These are phyloP conservation scores for Sesia apiformis DNA, from an alignment of 2,888 invertebrate species.

Conservation along the genomic window DNA sequence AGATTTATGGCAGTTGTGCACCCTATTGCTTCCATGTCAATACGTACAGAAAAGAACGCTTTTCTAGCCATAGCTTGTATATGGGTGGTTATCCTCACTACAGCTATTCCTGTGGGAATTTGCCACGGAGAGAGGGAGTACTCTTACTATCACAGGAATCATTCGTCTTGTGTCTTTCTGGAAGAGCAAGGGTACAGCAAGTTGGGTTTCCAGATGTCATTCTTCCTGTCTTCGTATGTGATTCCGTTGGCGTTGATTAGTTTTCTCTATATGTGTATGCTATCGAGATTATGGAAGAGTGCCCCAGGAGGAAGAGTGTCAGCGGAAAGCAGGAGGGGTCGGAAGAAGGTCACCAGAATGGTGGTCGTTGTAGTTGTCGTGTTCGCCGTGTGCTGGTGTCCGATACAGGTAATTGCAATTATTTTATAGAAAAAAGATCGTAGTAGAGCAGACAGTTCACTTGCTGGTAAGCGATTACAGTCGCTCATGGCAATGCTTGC, in stretches of 20 bases:
- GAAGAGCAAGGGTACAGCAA: slow-evolving; percentile 77
- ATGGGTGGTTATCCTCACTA: slow-evolving; percentile 87
- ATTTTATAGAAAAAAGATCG: too few species aligned
- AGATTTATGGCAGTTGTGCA: slow-evolving; percentile 94
- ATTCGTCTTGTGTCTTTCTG: slow-evolving; percentile 81
- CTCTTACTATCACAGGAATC: slow-evolving; percentile 76
- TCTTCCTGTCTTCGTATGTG: slow-evolving; percentile 91
- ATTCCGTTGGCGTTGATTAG: slow-evolving; percentile 90
- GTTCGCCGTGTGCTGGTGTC: slow-evolving; percentile 95
- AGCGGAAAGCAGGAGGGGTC: slow-evolving; percentile 87
- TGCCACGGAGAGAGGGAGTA: slow-evolving; percentile 84
- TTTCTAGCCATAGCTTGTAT: slow-evolving; percentile 83
- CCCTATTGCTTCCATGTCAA: slow-evolving; percentile 90
- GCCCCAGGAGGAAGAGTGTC: slow-evolving; percentile 87
- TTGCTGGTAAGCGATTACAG: too few species aligned
- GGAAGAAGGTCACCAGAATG: slow-evolving; percentile 92
- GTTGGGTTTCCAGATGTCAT: slow-evolving; percentile 82
- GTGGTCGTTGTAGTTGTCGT: slow-evolving; percentile 93
- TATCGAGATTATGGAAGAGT: slow-evolving; percentile 89
- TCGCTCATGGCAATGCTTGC: too few species aligned
- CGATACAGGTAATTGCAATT: slow-evolving; percentile 82
- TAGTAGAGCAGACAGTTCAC: too few species aligned
- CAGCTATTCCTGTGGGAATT: slow-evolving; percentile 85
- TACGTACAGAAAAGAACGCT: slow-evolving; percentile 88
- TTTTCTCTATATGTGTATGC: slow-evolving; percentile 91